Evolutionary conservation across 2,888 invertebrate genomes (phyloP).

Genomic region (Morpho deidamia): DNA sequence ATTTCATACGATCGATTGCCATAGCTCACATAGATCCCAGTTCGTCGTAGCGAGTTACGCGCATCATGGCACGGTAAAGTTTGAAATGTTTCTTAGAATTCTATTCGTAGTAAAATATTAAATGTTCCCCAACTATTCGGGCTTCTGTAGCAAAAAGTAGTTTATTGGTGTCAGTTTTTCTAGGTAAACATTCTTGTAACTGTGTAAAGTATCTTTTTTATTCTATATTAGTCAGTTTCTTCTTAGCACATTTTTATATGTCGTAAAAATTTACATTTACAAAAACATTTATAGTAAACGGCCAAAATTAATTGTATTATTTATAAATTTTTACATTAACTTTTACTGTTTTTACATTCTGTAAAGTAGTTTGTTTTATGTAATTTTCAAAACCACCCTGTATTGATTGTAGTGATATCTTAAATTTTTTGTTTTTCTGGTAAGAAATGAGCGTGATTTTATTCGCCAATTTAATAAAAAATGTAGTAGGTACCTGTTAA

Average conservation of each 20-base stretch:
- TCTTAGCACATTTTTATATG: not conserved
- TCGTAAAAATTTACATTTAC: not conserved
- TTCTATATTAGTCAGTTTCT: not conserved
- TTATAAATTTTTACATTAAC: no score
- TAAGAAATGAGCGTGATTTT: not conserved
- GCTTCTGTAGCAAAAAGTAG: conserved; percentile 12
- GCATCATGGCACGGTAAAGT: conserved; percentile 72
- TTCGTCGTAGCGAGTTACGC: conserved; percentile 59
- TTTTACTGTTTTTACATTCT: no score
- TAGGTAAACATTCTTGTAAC: not conserved
- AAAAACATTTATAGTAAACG: no score
- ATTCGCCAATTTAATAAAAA: not conserved
- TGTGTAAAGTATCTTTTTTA: not conserved
- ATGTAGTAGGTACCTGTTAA: conserved; percentile 16
- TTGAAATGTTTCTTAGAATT: conserved; percentile 44
- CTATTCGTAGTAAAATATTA: conserved; percentile 11
- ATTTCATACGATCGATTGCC: conserved; percentile 36
- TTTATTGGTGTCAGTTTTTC: conserved; percentile 9
- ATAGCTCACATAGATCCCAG: conserved; percentile 63
- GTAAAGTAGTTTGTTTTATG: not conserved
- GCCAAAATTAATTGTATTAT: no score
- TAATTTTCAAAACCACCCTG: conserved; percentile 50
- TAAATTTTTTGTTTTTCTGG: not conserved
- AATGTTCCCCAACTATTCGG: conserved; percentile 11
- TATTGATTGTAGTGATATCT: conserved; percentile 27